Conservation (phyloP, 2,113 vertebrate genomes). For the Chloropsis cyanopogon region DNA sequence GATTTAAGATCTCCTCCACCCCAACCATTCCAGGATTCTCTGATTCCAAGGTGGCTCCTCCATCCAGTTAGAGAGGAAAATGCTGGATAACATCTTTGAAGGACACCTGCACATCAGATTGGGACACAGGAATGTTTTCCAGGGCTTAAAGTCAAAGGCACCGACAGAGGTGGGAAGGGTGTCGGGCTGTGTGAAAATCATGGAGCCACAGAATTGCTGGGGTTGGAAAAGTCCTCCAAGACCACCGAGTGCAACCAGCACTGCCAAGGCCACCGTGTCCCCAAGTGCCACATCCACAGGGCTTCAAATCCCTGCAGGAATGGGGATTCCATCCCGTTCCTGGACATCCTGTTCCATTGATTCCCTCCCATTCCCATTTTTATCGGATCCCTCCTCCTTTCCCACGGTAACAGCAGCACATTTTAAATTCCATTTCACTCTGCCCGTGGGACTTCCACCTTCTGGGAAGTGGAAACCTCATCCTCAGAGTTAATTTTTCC, state of each 20-base stretch:
- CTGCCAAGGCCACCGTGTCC: background rate
- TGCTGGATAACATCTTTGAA: background rate
- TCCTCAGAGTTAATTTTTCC: background rate
- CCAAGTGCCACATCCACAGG: background rate
- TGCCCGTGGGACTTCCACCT: background rate
- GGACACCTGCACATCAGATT: background rate
- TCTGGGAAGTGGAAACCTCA: background rate
- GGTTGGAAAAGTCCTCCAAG: background rate
- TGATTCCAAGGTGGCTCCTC: background rate
- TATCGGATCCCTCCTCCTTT: rapidly evolving
- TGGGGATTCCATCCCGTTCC: background rate
- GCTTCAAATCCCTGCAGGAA: background rate
- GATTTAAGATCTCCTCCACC: rapidly evolving
- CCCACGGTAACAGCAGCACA: rapidly evolving
- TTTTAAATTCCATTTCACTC: background rate
- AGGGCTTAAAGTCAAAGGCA: rapidly evolving
- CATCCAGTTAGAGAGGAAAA: background rate
- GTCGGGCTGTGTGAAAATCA: rapidly evolving
- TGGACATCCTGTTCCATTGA: background rate
- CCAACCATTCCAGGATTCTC: background rate
- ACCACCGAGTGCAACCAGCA: rapidly evolving
- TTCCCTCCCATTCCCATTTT: background rate
- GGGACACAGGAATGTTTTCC: rapidly evolving
- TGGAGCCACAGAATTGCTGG: background rate
- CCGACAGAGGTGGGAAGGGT: background rate